A percentile compares a stretch with the other conserved stretches of the same genome.
phyloP scores from a whole-genome alignment of 1,140 invertebrate species.

The Acromyrmex charruanus region DNA sequence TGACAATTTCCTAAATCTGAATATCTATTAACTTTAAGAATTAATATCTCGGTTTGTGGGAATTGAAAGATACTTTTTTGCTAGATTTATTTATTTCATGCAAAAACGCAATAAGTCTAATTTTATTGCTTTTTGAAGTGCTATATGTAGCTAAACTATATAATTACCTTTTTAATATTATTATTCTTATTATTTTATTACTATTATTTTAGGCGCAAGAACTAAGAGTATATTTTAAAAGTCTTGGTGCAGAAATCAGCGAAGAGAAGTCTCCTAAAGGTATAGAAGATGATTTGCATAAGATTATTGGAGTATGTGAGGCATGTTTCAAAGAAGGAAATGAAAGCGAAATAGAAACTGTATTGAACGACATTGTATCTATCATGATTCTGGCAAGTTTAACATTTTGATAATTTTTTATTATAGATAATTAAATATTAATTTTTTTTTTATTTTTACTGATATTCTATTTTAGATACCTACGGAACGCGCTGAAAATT shows the following conservation, averaged over 20 bases:
- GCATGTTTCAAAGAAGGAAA: slow-evolving; percentile 95
- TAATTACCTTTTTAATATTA: no score
- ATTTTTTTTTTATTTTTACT: slow-evolving; percentile 23
- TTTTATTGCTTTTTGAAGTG: background rate
- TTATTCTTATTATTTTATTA: background rate
- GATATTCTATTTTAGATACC: slow-evolving; percentile 89
- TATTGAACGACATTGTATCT: slow-evolving; percentile 96
- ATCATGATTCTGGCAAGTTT: slow-evolving; percentile 94
- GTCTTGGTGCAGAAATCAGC: slow-evolving; percentile 96
- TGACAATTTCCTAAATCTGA: no score
- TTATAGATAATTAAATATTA: slow-evolving; percentile 1
- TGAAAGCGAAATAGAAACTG: slow-evolving; percentile 93
- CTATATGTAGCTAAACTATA: no score
- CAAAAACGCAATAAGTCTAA: no score
- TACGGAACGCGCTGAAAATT: slow-evolving; percentile 94
- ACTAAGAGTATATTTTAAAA: slow-evolving; percentile 95
- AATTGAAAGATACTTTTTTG: no score
- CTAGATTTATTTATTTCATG: no score
- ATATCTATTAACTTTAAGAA: no score
- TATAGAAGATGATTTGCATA: slow-evolving; percentile 96
- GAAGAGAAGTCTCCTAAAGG: slow-evolving; percentile 96
- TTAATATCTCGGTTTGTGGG: no score
- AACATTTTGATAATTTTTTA: background rate
- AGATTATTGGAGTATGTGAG: slow-evolving; percentile 97
- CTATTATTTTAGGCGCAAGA: slow-evolving; percentile 91